phyloP scores from a whole-genome alignment of 1,140 invertebrate genomes.

The Drosophila arawakana region DNA sequence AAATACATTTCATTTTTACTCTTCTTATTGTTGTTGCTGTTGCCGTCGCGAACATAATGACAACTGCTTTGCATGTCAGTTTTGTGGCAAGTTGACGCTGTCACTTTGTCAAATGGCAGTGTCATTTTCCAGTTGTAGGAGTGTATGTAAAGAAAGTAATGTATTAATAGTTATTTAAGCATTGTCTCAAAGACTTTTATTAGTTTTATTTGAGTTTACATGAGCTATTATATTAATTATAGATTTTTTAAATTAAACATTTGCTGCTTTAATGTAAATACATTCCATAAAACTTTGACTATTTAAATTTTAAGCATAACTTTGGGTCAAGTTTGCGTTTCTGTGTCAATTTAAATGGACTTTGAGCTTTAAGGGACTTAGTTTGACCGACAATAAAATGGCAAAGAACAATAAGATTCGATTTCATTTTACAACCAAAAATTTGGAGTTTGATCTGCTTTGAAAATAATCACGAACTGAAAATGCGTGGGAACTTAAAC shows the following conservation, averaged over 20 bases:
- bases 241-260: too few species aligned
- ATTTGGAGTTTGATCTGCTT: constrained; percentile 30
- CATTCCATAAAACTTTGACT: too few species aligned
- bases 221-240: too few species aligned
- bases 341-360: constrained; percentile 33
- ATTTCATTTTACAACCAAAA: constrained; percentile 30
- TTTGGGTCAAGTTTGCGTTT: background rate
- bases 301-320: too few species aligned
- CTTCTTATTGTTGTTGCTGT: constrained; percentile 12
- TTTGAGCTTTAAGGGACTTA: constrained; percentile 5
- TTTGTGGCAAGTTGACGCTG: constrained; percentile 57
- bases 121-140: constrained; percentile 25
- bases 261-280: too few species aligned
- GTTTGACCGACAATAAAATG: background rate
- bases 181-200: background rate
- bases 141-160: constrained; percentile 6
- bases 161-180: background rate
- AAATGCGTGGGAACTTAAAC: constrained; percentile 75
- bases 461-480: constrained; percentile 65
- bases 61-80: constrained; percentile 81
- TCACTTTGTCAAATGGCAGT: constrained; percentile 49
- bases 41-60: constrained; percentile 59
- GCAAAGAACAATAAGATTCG: constrained; percentile 45
- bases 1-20: constrained; percentile 34
- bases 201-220: too few species aligned